A percentile compares a stretch with the other conserved stretches of the same genome.
Conservation (phyloP, 2,888 invertebrate genomes). For the Melanostoma mellinum region DNA sequence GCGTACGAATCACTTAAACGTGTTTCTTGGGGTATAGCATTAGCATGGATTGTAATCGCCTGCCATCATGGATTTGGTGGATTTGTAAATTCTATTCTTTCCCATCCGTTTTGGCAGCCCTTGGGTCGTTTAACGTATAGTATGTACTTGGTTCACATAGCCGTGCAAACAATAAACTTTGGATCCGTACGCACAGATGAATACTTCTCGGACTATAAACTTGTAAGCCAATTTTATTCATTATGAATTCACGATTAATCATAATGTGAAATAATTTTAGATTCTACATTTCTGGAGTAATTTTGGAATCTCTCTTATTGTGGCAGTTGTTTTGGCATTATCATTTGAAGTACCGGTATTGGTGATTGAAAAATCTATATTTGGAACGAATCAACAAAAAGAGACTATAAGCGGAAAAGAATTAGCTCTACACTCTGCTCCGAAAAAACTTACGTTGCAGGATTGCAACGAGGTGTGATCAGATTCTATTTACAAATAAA, state of each 20-base stretch:
- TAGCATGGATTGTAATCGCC: constrained; percentile 74
- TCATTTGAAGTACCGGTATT: constrained; percentile 72
- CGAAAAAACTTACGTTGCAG: neutral
- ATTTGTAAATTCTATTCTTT: constrained; percentile 68
- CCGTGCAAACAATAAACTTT: constrained; percentile 49
- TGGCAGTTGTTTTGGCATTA: constrained; percentile 58
- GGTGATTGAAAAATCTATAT: constrained; percentile 61
- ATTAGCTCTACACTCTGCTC: neutral
- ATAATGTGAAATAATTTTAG: constrained; percentile 28
- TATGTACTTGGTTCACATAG: constrained; percentile 70
- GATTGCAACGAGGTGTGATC: constrained; percentile 12
- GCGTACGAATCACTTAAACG: constrained; percentile 66
- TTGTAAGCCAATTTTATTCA: constrained; percentile 1
- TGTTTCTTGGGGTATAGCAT: constrained; percentile 65
- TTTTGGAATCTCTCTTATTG: constrained; percentile 58
- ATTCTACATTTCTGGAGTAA: constrained; percentile 65
- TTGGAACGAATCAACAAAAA: constrained; percentile 1
- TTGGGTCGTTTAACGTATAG: constrained; percentile 68
- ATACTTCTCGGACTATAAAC: constrained; percentile 52
- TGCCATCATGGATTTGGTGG: constrained; percentile 73
- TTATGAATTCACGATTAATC: neutral
- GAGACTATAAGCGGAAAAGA: neutral
- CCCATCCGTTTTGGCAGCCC: constrained; percentile 72
- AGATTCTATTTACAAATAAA: neutral
- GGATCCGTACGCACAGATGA: constrained; percentile 49